Conservation (phyloP, 2,113 vertebrate species). For the Limnothrissa miodon region DNA sequence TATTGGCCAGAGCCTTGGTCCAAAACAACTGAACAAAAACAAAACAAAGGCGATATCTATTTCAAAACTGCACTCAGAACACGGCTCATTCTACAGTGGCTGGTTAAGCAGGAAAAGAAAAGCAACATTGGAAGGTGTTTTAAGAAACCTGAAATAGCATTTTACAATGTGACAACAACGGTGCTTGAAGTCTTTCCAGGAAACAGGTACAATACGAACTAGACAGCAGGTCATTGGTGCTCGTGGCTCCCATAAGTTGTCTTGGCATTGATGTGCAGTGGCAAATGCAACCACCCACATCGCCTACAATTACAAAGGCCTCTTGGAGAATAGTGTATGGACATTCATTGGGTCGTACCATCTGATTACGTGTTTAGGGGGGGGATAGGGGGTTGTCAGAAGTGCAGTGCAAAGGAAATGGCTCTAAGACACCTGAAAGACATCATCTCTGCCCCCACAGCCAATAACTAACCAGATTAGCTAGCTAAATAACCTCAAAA, state of each 20-base stretch:
- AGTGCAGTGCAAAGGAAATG: slow-evolving; percentile 55
- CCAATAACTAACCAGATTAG: background rate
- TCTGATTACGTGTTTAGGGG: slow-evolving; percentile 54
- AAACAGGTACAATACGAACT: slow-evolving; percentile 8
- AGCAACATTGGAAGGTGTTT: background rate
- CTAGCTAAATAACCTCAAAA: background rate
- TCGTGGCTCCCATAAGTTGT: slow-evolving; percentile 17
- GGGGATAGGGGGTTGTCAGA: slow-evolving; percentile 44
- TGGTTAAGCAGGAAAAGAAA: background rate
- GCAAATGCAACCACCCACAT: slow-evolving; percentile 20
- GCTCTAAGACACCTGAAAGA: slow-evolving; percentile 10
- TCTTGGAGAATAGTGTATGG: slow-evolving; percentile 63
- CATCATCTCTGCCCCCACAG: background rate
- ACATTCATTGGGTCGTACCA: slow-evolving; percentile 77
- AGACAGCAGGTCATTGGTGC: background rate
- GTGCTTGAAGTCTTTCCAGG: background rate
- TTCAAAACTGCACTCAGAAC: background rate
- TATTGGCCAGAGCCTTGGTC: background rate
- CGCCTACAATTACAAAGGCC: slow-evolving; percentile 64
- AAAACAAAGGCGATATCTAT: background rate
- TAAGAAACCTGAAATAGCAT: background rate
- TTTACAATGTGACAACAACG: slow-evolving; percentile 1
- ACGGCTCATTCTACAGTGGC: background rate
- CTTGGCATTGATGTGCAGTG: slow-evolving; percentile 36
- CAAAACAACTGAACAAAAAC: no score